Base-by-base conservation (phyloP, 1,140 invertebrate genomes). In the Caligus rogercresseyi region DNA sequence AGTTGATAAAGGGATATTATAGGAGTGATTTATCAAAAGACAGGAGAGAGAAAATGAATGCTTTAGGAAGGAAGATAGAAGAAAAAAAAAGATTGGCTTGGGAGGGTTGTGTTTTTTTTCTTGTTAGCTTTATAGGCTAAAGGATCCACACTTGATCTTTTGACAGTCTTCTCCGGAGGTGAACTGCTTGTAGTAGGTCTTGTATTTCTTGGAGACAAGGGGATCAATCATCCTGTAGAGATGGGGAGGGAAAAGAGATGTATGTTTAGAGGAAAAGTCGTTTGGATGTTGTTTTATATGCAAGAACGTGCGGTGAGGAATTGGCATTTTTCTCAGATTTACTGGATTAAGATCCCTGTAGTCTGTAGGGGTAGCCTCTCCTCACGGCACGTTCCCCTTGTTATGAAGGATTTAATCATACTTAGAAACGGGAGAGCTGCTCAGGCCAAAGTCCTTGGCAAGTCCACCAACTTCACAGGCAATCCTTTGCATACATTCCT, bases 401-500 rank as follows among this genome's bases (percentile, higher is more conserved):
- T n/a, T n/a, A n/a, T 3, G 1, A 57, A 57, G 21, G 16, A 51
- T 16, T 15, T 20, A 51, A n/a, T 18, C 57, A 24, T 60, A 60
- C 57, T 60, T 25, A n/a, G 26, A 2, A 43, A 43, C 2, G 21
- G 57, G 24, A 13, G 20, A 18, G 57, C 25, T 31, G 18, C 20
- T 20, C 3, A 62, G 19, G 52, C 60, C 60, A 24, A 25, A 21
- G 54, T 62, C 60, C 15, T 3, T 21, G 16, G 52, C 52, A 3
- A 62, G 4, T 20, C 60, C 60, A 3, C 60, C 60, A 25, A 62
- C 24, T 25, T 62, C 60, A 18, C 60, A 62, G 31, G 60, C 60
- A 62, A 62, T 54, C 21, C 60, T 52, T 53, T 62, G 43, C 60
- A 62, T 62, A 21, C 60, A 62, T 25, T 53, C 60, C 25, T 62